Percentiles rank a stretch among this genome's conserved stretches.
Conservation (phyloP, 2,888 invertebrate species). For the Acrobasis repandana region DNA sequence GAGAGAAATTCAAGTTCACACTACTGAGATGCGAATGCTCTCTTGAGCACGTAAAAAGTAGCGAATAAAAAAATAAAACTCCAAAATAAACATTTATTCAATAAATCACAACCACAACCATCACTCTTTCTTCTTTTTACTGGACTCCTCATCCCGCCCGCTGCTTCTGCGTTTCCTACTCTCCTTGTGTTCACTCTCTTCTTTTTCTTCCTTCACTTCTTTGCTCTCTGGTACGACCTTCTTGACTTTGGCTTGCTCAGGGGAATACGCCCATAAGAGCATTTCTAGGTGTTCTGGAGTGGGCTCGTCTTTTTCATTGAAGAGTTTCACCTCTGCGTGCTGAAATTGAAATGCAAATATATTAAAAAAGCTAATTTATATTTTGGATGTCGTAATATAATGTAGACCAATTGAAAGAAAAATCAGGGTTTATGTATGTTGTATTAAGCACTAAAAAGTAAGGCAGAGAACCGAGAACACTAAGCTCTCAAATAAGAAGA, state of each 20-base stretch:
- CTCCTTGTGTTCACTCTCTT: constrained; percentile 45
- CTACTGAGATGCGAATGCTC: no score
- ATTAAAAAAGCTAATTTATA: not conserved
- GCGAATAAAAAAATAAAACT: constrained; percentile 30
- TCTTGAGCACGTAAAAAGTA: no score
- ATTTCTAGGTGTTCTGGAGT: constrained; percentile 86
- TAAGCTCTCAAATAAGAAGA: no score
- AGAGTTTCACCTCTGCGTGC: constrained; percentile 84
- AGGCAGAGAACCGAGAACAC: no score
- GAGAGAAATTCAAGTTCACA: no score
- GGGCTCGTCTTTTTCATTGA: constrained; percentile 86
- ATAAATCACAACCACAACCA: constrained; percentile 17
- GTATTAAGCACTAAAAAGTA: no score
- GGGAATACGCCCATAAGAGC: constrained; percentile 90
- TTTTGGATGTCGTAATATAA: not conserved
- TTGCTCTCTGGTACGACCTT: constrained; percentile 64
- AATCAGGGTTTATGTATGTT: no score
- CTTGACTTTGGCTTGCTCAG: constrained; percentile 86
- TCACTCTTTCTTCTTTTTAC: constrained; percentile 62
- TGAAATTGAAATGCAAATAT: constrained; percentile 58
- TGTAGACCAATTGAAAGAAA: no score
- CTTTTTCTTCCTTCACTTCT: constrained; percentile 47
- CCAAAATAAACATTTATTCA: constrained; percentile 28
- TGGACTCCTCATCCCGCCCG: constrained; percentile 49
- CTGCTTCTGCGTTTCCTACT: constrained; percentile 48